Percentiles rank a stretch among this genome's conserved stretches.
Evolutionary conservation across 2,888 invertebrate genomes (phyloP).

Genomic region (Metellina segmentata): DNA sequence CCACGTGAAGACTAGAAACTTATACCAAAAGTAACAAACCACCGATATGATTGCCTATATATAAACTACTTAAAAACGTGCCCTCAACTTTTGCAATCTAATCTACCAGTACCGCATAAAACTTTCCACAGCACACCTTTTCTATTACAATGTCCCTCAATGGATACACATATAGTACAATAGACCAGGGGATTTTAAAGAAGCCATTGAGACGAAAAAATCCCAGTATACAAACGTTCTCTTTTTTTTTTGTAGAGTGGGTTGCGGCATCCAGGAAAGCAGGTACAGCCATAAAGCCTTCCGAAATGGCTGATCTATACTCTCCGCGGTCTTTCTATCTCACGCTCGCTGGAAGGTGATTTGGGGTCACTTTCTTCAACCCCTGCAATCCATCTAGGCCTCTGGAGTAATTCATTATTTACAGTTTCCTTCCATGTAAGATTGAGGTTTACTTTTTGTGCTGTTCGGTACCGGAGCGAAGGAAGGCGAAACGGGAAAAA

Average conservation of each 20-base stretch:
- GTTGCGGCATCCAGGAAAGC: background rate
- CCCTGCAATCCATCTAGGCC: slow-evolving; percentile 34
- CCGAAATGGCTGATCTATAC: slow-evolving; percentile 22
- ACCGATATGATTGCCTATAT: background rate
- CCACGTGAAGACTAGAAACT: background rate
- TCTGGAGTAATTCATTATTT: slow-evolving; percentile 45
- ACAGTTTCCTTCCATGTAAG: slow-evolving; percentile 30
- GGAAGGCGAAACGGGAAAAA: too few species aligned
- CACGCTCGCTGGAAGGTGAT: slow-evolving; percentile 41
- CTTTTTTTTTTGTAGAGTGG: background rate
- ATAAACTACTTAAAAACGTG: background rate
- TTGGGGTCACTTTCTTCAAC: slow-evolving; percentile 58
- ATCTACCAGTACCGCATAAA: background rate
- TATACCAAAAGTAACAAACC: background rate
- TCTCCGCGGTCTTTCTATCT: background rate
- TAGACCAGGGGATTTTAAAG: background rate
- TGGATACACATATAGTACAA: background rate
- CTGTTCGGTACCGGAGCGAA: background rate
- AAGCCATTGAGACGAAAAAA: slow-evolving; percentile 12
- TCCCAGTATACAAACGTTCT: background rate
- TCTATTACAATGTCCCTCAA: too few species aligned
- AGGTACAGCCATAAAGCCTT: slow-evolving; percentile 20
- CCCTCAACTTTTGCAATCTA: background rate
- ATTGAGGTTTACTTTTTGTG: slow-evolving; percentile 13
- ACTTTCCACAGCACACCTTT: too few species aligned